Conservation (phyloP, 2,888 invertebrate species). For the Drosophila macrospina region DNA sequence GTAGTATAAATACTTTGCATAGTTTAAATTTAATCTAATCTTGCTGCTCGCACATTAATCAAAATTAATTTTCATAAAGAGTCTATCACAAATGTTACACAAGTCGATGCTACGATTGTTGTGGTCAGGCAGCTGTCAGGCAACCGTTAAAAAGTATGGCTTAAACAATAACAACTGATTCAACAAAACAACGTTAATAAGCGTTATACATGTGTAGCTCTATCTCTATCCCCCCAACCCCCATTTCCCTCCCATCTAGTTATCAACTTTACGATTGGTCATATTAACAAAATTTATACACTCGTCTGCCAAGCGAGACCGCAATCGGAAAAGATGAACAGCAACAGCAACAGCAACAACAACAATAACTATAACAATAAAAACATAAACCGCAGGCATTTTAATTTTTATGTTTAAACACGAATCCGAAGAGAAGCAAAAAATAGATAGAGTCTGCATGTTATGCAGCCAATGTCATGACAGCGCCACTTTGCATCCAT, state of each 20-base stretch:
- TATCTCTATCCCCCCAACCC: not conserved
- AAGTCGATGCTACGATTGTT: slow-evolving; percentile 22
- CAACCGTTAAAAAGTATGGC: slow-evolving; percentile 44
- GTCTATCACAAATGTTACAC: slow-evolving; percentile 37
- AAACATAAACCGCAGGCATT: slow-evolving; percentile 65
- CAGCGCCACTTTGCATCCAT: slow-evolving; percentile 59
- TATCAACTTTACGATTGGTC: slow-evolving; percentile 64
- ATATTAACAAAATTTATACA: slow-evolving; percentile 68
- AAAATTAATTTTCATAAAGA: slow-evolving; percentile 39
- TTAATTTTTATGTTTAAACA: slow-evolving; percentile 64
- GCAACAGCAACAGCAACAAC: slow-evolving; percentile 15
- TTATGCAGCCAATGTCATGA: slow-evolving; percentile 43
- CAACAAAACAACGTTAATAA: slow-evolving; percentile 17
- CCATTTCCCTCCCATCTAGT: slow-evolving; percentile 9
- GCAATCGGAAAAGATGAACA: slow-evolving; percentile 17
- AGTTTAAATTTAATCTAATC: slow-evolving; percentile 10
- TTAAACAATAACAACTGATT: slow-evolving; percentile 60
- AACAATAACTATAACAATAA: too few relatives aligned
- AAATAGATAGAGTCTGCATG: slow-evolving; percentile 35
- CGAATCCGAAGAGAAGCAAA: slow-evolving; percentile 25
- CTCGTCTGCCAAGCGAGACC: slow-evolving; percentile 59
- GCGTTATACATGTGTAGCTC: not conserved
- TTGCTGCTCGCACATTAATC: slow-evolving; percentile 32
- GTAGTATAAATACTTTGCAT: slow-evolving; percentile 9
- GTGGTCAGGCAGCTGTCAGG: slow-evolving; percentile 42